Conservation (phyloP, 2,113 vertebrate species). For the Oxygymnocypris stewartii region DNA sequence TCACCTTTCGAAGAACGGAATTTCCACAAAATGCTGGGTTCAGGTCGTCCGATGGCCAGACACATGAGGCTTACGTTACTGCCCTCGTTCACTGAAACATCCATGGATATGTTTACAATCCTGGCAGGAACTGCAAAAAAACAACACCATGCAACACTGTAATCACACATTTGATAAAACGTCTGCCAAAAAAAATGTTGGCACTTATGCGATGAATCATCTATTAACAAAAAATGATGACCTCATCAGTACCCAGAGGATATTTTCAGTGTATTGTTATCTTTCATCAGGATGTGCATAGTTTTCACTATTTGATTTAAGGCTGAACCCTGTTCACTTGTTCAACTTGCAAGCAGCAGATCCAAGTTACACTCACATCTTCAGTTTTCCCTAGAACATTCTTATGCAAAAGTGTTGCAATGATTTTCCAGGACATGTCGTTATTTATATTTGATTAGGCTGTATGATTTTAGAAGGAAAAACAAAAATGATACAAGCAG, state of each 20-base stretch:
- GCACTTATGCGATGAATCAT: neutral
- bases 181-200: neutral
- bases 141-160: neutral
- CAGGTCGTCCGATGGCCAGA: conserved; percentile 91
- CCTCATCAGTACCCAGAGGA: neutral
- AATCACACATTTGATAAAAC: conserved; percentile 1
- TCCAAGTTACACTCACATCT: neutral
- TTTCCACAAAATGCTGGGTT: conserved; percentile 92
- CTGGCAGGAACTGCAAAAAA: conserved; percentile 86
- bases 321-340: neutral
- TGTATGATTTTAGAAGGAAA: neutral
- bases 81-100: conserved; percentile 94
- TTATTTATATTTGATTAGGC: conserved; percentile 16
- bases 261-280: neutral
- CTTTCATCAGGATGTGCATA: neutral
- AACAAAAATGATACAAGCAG: neutral
- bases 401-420: conserved; percentile 9
- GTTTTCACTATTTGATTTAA: neutral
- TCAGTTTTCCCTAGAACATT: neutral
- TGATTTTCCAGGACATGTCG: neutral
- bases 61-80: conserved; percentile 93
- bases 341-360: conserved; percentile 6
- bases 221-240: neutral
- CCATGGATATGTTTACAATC: conserved; percentile 91
- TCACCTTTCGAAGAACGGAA: conserved; percentile 83